A percentile compares a stretch with the other conserved stretches of the same genome.
phyloP scores from a whole-genome alignment of 2,113 vertebrate genomes.

The Sinocyclocheilus maitianheensis region DNA sequence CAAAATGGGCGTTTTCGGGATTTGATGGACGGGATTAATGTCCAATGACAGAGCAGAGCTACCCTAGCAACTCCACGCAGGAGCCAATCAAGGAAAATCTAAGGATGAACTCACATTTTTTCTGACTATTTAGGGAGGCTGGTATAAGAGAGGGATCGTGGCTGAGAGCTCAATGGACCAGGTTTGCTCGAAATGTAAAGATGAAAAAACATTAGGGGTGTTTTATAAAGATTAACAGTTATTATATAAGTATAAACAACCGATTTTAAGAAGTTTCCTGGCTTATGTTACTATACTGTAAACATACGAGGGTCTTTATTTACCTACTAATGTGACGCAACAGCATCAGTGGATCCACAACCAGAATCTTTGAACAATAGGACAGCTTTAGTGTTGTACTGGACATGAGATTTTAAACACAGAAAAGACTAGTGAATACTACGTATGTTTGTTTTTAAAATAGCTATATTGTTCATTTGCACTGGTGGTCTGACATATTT shows the following conservation, averaged over 20 bases:
- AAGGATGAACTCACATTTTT: constrained; percentile 31
- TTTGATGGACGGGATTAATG: constrained; percentile 53
- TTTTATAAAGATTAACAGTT: neutral
- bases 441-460: neutral
- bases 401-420: neutral
- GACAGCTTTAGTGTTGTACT: constrained; percentile 21
- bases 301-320: constrained; percentile 35
- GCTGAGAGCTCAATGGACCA: constrained; percentile 33
- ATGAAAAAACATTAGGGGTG: neutral
- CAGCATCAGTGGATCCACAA: constrained; percentile 47
- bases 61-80: constrained; percentile 67
- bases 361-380: constrained; percentile 31
- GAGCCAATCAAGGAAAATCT: constrained; percentile 58
- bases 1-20: constrained; percentile 36
- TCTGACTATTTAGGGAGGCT: constrained; percentile 38
- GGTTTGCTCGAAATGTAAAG: constrained; percentile 27
- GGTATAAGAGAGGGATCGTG: constrained; percentile 42
- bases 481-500: constrained; percentile 6
- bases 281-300: neutral
- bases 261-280: neutral
- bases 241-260: neutral
- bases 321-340: constrained; percentile 43
- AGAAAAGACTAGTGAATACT: neutral
- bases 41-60: constrained; percentile 56
- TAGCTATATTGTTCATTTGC: constrained; percentile 3